A percentile compares a stretch with the other conserved stretches of the same genome.
These are phyloP conservation scores for Dipus sagitta DNA, from an alignment of 2,797 vertebrate genomes.

Conservation along the genomic window DNA sequence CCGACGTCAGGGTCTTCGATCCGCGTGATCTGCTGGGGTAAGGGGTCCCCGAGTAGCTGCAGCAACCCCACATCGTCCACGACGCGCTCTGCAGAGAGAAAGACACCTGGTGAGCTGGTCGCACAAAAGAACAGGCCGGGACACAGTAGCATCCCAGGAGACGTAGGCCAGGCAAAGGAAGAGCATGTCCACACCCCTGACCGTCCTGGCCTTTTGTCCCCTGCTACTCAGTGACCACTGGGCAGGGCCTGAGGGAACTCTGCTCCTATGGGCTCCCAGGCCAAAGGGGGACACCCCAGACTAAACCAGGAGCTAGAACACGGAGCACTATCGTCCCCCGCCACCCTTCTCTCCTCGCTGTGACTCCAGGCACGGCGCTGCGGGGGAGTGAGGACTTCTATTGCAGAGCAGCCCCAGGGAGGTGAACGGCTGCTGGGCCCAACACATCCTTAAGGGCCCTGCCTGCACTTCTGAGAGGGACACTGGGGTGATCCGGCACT, in stretches of 20 bases:
- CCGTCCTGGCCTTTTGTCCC: background rate
- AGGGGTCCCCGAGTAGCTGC: slow-evolving; percentile 95
- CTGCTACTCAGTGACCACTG: background rate
- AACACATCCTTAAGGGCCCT: background rate
- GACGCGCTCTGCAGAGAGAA: slow-evolving; percentile 81
- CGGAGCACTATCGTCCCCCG: background rate
- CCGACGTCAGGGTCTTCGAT: slow-evolving; percentile 89
- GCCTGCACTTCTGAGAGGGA: background rate
- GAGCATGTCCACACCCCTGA: background rate
- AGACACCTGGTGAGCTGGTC: background rate
- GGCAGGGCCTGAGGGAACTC: too few relatives aligned
- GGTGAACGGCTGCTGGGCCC: background rate
- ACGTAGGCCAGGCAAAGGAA: background rate
- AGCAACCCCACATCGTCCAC: slow-evolving; percentile 90
- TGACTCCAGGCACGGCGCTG: background rate
- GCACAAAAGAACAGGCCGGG: rapidly evolving
- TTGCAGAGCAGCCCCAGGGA: background rate
- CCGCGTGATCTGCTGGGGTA: slow-evolving; percentile 89
- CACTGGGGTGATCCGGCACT: background rate
- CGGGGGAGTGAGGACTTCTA: rapidly evolving
- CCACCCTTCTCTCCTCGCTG: background rate
- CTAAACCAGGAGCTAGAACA: rapidly evolving
- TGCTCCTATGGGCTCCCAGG: background rate
- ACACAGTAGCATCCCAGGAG: background rate
- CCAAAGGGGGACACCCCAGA: background rate